Base-by-base conservation (phyloP, 1,140 invertebrate species). In the Hyphantria cunea region DNA sequence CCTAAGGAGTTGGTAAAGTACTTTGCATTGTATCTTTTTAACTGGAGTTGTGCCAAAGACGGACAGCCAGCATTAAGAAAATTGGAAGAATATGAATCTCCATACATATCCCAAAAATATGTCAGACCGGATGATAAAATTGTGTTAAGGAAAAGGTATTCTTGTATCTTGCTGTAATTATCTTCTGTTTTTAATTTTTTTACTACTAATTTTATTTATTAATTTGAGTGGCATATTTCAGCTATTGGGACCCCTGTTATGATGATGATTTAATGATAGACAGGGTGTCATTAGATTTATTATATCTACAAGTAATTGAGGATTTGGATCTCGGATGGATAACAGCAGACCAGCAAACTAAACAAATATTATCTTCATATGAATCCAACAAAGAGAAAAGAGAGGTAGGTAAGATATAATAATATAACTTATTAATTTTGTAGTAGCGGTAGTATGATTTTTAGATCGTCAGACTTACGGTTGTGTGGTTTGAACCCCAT, bases 31-130 rank as follows among this genome's bases (percentile, higher is more conserved):
- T 99, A 95, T 91, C 90, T 99, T 48, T 94, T 97, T 69, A 93
- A 93, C 76, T 95, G 95, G 81, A 95, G 97, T 75, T 88, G 84
- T 82, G 93, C 94, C 33, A 94, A 94, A 76, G 93, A 94, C 74
- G 93, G 95, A 80, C 89, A 94, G 73, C 93, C 93, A 93, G 94
- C 98, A 85, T 84, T 98, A 44, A 93, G 98, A 60, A 96, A 96
- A 83, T 89, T 99, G 17, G 96, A 98, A 91, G 95, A 99, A 82
- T 99, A 98, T 93, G 98, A 99, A 93, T 98, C 97, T 63, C 98
- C 98, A 9, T 97, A 96, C 87, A 95, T 99, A 88, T 98, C 97
- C 54, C 93, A 97, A 75, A 96, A 91, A 72, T 91, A 92, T 76
- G 90, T 93, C 31, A 86, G 90, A 92, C 73, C 92, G 91, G 91